A percentile compares a stretch with the other conserved stretches of the same genome.
Conservation (phyloP, 1,140 invertebrate genomes). For the Solenopsis invicta region DNA sequence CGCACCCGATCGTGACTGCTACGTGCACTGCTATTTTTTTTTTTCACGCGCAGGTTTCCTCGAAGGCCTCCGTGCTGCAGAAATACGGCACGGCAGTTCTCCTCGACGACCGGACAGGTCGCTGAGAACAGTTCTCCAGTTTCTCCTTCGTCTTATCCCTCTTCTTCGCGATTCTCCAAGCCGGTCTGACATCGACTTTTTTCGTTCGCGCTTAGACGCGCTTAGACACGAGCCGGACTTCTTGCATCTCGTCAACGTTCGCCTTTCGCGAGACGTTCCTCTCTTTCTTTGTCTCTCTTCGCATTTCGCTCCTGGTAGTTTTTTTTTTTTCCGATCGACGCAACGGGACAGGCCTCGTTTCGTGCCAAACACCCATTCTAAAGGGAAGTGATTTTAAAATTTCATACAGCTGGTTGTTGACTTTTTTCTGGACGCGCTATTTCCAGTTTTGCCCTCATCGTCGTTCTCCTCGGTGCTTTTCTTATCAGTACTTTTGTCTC, state of each 20-base stretch:
- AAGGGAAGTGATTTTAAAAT: constrained; percentile 5
- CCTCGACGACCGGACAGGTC: constrained; percentile 18
- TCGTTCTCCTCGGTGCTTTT: constrained; percentile 15
- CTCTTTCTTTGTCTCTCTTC: not conserved
- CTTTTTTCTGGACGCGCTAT: not conserved
- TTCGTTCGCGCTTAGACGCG: constrained; percentile 27
- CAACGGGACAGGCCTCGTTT: not conserved
- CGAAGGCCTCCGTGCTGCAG: constrained; percentile 15
- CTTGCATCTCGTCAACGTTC: constrained; percentile 12
- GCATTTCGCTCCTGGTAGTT: not conserved
- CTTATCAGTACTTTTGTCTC: not conserved
- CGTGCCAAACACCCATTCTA: not conserved
- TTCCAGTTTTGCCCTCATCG: constrained; percentile 19
- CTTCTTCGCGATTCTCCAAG: not conserved
- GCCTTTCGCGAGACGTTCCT: not conserved
- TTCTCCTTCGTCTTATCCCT: constrained; percentile 16
- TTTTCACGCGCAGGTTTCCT: not conserved
- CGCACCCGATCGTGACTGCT: not conserved
- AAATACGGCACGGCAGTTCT: constrained; percentile 20
- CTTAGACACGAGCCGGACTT: constrained; percentile 11
- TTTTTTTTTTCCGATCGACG: not conserved
- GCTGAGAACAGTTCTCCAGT: constrained; percentile 19
- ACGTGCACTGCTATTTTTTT: not conserved
- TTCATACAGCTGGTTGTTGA: not conserved
- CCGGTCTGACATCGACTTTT: constrained; percentile 19